Evolutionary conservation across 2,113 vertebrate species (phyloP).

Genomic region (Megaceryle maxima): DNA sequence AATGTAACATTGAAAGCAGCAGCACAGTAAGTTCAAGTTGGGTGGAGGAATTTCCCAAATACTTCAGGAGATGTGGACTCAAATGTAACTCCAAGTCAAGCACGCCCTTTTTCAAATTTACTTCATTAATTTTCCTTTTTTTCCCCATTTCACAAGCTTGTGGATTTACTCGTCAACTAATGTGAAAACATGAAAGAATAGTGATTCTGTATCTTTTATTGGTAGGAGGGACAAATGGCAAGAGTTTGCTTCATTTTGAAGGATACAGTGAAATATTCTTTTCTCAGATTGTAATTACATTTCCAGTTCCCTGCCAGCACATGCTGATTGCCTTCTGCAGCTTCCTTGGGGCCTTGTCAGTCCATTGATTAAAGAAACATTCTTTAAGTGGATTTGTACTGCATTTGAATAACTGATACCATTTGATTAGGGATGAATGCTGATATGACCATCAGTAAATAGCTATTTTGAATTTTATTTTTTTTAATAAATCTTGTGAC

Average conservation of each 20-base stretch:
- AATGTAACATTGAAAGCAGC: neutral
- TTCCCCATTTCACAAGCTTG: fast-evolving
- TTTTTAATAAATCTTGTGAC: neutral
- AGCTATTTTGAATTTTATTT: neutral
- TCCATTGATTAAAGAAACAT: constrained; percentile 51
- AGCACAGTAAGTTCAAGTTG: neutral
- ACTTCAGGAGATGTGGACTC: neutral
- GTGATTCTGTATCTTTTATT: neutral
- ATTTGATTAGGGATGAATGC: constrained; percentile 1
- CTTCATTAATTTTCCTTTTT: neutral
- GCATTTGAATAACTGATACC: constrained; percentile 12
- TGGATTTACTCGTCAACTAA: neutral
- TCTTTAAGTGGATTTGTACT: constrained; percentile 30
- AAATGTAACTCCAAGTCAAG: neutral
- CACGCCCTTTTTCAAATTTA: neutral
- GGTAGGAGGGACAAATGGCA: neutral
- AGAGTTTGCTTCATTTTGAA: neutral
- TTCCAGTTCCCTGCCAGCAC: constrained; percentile 21
- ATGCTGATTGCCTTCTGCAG: constrained; percentile 47
- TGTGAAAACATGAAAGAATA: neutral
- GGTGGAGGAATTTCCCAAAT: neutral
- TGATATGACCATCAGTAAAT: neutral
- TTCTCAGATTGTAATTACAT: constrained; percentile 26
- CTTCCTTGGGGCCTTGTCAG: constrained; percentile 41
- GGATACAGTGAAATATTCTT: neutral